These are phyloP conservation scores for Morus bassanus DNA, from an alignment of 2,797 vertebrate species.

Conservation along the genomic window DNA sequence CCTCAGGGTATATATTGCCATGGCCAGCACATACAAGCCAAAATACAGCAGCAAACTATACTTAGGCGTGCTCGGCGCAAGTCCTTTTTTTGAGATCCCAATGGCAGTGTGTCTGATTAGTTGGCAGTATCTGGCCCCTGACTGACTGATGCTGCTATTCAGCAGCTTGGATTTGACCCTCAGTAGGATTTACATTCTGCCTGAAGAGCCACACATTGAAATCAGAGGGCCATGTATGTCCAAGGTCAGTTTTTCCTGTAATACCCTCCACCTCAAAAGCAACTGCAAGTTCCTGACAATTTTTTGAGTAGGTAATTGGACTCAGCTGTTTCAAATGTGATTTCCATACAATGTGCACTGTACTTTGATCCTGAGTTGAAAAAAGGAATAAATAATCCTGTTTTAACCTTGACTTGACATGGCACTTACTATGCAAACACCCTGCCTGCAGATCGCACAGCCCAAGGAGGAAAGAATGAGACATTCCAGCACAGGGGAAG, in stretches of 20 bases:
- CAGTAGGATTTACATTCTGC: slow-evolving; percentile 1
- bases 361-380: slow-evolving; percentile 29
- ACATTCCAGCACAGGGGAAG: neutral
- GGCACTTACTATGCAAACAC: slow-evolving; percentile 1
- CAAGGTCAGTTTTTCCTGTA: slow-evolving; percentile 31
- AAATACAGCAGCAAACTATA: neutral
- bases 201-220: slow-evolving; percentile 1
- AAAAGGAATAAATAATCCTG: slow-evolving; percentile 4
- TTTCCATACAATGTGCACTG: slow-evolving; percentile 26
- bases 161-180: slow-evolving; percentile 36
- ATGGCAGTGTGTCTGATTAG: neutral
- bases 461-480: neutral
- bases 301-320: slow-evolving; percentile 42
- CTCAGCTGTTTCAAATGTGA: slow-evolving; percentile 42
- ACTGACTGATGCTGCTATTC: slow-evolving; percentile 2
- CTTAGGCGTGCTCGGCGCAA: neutral
- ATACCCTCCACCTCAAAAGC: slow-evolving; percentile 19
- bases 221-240: neutral
- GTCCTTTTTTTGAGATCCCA: neutral
- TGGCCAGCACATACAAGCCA: neutral
- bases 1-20: neutral
- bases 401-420: slow-evolving; percentile 6
- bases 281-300: slow-evolving; percentile 1
- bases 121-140: neutral
- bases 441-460: neutral